Evolutionary conservation across 2,888 invertebrate species (phyloP), one percentile per base, ranked within the genome.

Genomic region (Drosophila suboccidentalis): DNA sequence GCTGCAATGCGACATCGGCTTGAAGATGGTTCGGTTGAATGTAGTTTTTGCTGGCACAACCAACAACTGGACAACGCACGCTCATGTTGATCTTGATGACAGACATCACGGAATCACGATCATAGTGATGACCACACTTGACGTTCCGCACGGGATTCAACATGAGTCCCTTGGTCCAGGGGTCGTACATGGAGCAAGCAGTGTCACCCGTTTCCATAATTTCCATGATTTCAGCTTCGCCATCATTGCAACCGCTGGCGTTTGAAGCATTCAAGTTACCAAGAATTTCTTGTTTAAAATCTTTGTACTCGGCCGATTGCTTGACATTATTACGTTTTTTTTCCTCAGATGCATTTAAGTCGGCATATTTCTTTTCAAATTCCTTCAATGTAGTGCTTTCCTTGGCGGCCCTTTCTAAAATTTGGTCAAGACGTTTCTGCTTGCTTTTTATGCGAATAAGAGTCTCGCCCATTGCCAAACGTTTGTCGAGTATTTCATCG

Each of bases 101-200:
- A 2, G 22, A 17, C 8, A 38, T 29, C 0, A 73, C 75, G 0
- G 75, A 70, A 4, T 73, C 63, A 0, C 43, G 55, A 3, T 83
- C 75, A 19, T 83, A 82, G 19, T 75, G 47, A 47, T 82, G 80
- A 0, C 78, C 83, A 13, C 83, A 82, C 0, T 50, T 68, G 0
- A 1, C 67, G 19, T 80, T 82, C 1, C 67, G 71, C 10, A 82
- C 55, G 0, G 81, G 83, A 46, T 83, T 55, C 6, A 11, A 0
- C 58, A 83, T 75, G 0, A 73, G 29, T 2, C 15, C 39, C 44
- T 69, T 80, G 1, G 80, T 58, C 83, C 82, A 82, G 0, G 82
- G 83, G 46, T 82, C 80, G 15, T 57, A 55, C 43, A 83, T 57
- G 6, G 80, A 73, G 26, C 62, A 15, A 4, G 26, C 32, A 10